Percentiles rank a stretch among this genome's conserved stretches.
These are phyloP conservation scores for Asobara japonica DNA, from an alignment of 1,140 invertebrate species.

Conservation along the genomic window DNA sequence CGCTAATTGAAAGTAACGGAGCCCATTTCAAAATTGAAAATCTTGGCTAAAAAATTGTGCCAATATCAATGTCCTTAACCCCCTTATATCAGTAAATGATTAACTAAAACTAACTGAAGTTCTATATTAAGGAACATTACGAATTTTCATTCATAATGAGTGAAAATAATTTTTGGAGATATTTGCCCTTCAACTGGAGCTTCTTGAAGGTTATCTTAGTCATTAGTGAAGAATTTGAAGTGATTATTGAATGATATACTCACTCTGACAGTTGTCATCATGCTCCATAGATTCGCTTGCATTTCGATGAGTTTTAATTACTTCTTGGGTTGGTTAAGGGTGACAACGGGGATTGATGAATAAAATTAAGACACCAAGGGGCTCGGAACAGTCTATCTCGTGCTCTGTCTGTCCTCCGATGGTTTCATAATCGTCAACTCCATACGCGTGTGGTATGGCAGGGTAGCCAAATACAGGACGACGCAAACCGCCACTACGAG, in stretches of 20 bases:
- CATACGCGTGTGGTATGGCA: no score
- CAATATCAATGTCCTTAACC: no score
- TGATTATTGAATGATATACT: conserved; percentile 34
- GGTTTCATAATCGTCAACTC: conserved; percentile 14
- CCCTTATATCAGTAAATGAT: no score
- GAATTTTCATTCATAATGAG: no score
- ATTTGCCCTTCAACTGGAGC: conserved; percentile 40
- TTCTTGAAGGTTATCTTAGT: conserved; percentile 24
- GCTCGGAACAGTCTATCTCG: not conserved
- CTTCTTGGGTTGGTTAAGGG: not conserved
- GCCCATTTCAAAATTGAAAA: no score
- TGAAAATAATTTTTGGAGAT: not conserved
- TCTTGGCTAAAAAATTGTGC: no score
- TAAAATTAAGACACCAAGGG: conserved; percentile 27
- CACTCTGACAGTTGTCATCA: conserved; percentile 61
- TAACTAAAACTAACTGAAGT: no score
- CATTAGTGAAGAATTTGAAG: not conserved
- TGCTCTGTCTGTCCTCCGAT: not conserved
- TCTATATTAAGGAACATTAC: no score
- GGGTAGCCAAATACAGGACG: no score
- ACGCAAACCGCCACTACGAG: no score
- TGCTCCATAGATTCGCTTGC: conserved; percentile 62
- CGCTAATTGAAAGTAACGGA: no score
- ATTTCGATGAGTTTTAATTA: conserved; percentile 45
- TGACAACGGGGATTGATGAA: not conserved